Conservation (phyloP, 2,113 vertebrate species). For the Pyrgilauda ruficollis region DNA sequence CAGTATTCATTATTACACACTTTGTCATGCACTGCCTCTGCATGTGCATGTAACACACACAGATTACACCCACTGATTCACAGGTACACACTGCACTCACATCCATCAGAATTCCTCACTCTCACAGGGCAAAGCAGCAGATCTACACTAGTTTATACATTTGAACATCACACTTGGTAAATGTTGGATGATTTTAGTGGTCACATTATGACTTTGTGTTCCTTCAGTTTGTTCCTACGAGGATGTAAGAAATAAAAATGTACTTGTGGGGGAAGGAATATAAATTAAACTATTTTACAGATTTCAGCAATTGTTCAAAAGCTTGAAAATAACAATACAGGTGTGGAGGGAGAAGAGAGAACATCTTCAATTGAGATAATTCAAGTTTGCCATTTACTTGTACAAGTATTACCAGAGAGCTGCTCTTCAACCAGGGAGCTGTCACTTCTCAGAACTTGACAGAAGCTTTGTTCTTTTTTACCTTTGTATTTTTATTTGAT, state of each 20-base stretch:
- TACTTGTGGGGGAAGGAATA: background rate
- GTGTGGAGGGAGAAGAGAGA: background rate
- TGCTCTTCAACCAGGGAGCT: background rate
- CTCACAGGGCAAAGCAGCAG: background rate
- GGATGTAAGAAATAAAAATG: constrained; percentile 19
- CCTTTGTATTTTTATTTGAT: background rate
- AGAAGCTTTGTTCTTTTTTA: background rate
- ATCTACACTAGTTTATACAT: background rate
- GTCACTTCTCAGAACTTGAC: background rate
- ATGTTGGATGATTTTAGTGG: background rate
- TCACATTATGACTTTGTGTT: background rate
- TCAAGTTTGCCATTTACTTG: background rate
- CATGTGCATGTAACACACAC: background rate
- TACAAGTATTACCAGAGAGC: background rate
- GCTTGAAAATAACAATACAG: background rate
- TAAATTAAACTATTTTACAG: background rate
- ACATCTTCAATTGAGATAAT: background rate
- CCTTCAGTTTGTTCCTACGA: background rate
- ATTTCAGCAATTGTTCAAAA: background rate
- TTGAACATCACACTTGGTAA: background rate
- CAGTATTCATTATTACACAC: background rate
- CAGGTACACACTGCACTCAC: background rate
- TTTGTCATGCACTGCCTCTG: background rate
- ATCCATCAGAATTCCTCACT: background rate
- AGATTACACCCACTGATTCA: background rate